Base-by-base conservation (phyloP, 2,888 invertebrate genomes). In the Caenorhabditis imperialis region DNA sequence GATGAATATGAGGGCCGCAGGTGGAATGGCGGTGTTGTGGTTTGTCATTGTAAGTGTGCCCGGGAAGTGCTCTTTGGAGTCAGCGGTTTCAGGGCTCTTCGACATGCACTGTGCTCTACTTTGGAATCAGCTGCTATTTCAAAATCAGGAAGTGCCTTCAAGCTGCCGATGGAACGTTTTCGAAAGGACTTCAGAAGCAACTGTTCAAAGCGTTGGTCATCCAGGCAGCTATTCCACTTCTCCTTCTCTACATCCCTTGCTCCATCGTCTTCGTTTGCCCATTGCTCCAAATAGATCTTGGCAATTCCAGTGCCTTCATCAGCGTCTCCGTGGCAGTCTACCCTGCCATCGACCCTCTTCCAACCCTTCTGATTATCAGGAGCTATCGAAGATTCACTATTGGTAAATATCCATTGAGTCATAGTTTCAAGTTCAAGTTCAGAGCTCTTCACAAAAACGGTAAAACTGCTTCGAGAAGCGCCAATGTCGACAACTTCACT, bases 171-270 rank as follows among this genome's bases (percentile, higher is more conserved):
- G 55, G 30, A 16, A 18, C 22, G 8, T 55, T 65, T 8, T 55
- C 54, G 12, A 47, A 48, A 35, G 50, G 40, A 23, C 48, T 65
- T 16, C 65, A 65, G 23, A 16, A 38, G 0, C 65, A 65, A 22
- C 25, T 65, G 25, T 65, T 65, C 47, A 20, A 55, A 25, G 65
- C 65, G 2, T 33, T 65, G 8, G 55, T 65, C 8, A 33, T 55
- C 3, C 65, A 65, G 20, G 55, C 65, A 12, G 55, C 55, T 18
- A 48, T 65, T 35, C 65, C 65, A 5, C 30, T 55, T 3, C 27
- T 65, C 14, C 48, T 65, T n/a, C 50, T 65, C n/a, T 65, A 65
- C 50, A 65, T 57, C n/a, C 65, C 65, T 14, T 57, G 55, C 12
- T 55, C 65, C n/a, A 35, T 65, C 30, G 57, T 65, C 6, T 65